These are phyloP conservation scores for Achatina immaculata DNA, from an alignment of 1,140 invertebrate species.

Conservation along the genomic window DNA sequence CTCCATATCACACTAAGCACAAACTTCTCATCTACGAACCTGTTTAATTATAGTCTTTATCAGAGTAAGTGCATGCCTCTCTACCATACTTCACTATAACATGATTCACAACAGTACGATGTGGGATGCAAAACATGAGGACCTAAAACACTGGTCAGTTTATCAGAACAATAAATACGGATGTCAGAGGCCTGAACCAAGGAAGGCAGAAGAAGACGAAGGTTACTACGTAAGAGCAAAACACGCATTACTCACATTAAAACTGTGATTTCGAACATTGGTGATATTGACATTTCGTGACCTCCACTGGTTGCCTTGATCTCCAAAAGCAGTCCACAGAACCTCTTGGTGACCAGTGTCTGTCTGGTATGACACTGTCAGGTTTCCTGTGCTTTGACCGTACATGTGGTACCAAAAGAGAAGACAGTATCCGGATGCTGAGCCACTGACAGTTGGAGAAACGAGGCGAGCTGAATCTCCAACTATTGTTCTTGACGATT, in stretches of 20 bases:
- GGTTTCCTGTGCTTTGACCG: slow-evolving; percentile 16
- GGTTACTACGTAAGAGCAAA: too few relatives aligned
- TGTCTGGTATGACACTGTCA: slow-evolving; percentile 20
- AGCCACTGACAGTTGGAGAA: slow-evolving; percentile 17
- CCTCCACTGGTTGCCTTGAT: slow-evolving; percentile 28
- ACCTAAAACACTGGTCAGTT: too few relatives aligned
- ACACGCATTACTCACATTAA: slow-evolving; percentile 26
- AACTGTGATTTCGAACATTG: not conserved
- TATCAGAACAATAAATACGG: too few relatives aligned
- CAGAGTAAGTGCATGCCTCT: too few relatives aligned
- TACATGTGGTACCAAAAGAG: slow-evolving; percentile 41
- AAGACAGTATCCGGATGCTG: slow-evolving; percentile 5
- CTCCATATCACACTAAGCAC: too few relatives aligned
- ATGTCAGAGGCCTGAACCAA: too few relatives aligned
- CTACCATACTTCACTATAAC: too few relatives aligned
- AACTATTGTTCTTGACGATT: slow-evolving; percentile 73
- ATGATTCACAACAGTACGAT: too few relatives aligned
- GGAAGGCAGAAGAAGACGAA: too few relatives aligned
- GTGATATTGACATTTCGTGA: not conserved
- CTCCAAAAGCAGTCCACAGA: not conserved
- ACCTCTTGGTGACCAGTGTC: slow-evolving; percentile 10
- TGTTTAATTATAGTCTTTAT: too few relatives aligned
- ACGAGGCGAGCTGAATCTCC: slow-evolving; percentile 16
- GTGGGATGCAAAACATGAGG: too few relatives aligned
- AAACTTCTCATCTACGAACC: too few relatives aligned